Base-by-base conservation (phyloP, 2,113 vertebrate species). In the Procavia capensis region DNA sequence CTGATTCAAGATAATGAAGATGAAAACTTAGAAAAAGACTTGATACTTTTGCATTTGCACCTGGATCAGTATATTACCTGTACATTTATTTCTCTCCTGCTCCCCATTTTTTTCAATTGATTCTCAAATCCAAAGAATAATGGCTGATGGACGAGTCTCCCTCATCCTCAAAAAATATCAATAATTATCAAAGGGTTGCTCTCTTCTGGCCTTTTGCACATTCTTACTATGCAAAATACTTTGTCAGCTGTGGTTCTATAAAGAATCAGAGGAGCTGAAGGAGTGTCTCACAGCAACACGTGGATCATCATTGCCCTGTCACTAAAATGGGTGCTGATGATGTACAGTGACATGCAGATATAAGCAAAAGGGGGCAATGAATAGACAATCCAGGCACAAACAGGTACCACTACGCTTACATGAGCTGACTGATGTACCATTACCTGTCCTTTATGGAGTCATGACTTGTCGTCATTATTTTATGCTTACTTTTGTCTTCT, bases 401-500 rank as follows among this genome's bases (percentile, higher is more conserved):
- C 13, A 27, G 27, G 24, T 22, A 24, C 50, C 34, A 50, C 5
- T 20, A 9, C 31, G 13, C 9, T 29, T 66, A 3, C 14, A 3
- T 45, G n/a, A 79, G 34, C 34, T 63, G n/a, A 39, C 34, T 63
- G n/a, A 39, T 22, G 5, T 4, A 43, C 27, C 31, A 27, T 72
- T 36, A 29, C 16, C 14, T 93, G 59, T 80, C 25, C 36, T 88
- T 79, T 8, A 1, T 34, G 20, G 17, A 94, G 78, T 85, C n/a
- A 45, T 82, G 43, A 66, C 9, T 5, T 74, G n/a, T 2, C 81
- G 0, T 95, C 74, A 91, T 96, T 10, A 82, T 95, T 63, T 84
- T 43, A 9, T 96, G 36, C 11, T 54, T 25, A 59, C 91, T 90
- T 94, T 57, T 95, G 45, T 95, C 59, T 97, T 20, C 45, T 94